Evolutionary conservation across 1,140 invertebrate genomes (phyloP).

Genomic region (Berghia stephanieae): DNA sequence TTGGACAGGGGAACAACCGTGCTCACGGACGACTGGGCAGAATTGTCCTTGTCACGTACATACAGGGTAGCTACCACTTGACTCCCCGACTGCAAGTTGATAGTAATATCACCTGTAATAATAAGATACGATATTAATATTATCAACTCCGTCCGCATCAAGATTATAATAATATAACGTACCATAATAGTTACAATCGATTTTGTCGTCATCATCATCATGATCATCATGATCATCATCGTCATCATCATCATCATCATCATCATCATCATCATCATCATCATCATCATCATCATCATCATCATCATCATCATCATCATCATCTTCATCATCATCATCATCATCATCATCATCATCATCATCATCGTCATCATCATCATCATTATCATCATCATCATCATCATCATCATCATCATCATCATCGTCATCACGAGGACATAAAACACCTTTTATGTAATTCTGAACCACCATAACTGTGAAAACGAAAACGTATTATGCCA

Average conservation of each 20-base stretch:
- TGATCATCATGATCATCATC: neutral
- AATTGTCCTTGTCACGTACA: no score
- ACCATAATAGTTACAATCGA: neutral
- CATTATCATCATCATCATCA: conserved; percentile 2
- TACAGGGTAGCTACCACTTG: no score
- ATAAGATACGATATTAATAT: no score
- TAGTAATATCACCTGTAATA: no score
- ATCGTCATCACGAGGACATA: conserved; percentile 5
- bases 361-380: conserved; percentile 1
- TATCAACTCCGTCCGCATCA: neutral
- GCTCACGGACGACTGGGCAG: no score
- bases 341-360: conserved; percentile 7
- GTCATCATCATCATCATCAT: conserved; percentile 8
- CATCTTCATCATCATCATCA: conserved; percentile 3
- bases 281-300: conserved; percentile 1
- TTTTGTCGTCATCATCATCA: conserved; percentile 12
- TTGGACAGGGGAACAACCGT: no score
- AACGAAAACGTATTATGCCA: no score
- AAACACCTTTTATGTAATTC: neutral
- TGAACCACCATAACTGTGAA: no score
- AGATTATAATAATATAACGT: neutral
- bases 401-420: conserved; percentile 15
- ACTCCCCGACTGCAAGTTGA: no score
- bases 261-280: conserved; percentile 7
- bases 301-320: conserved; percentile 2